Base-by-base conservation (phyloP, 2,888 invertebrate genomes). In the Drosophila percnosoma region DNA sequence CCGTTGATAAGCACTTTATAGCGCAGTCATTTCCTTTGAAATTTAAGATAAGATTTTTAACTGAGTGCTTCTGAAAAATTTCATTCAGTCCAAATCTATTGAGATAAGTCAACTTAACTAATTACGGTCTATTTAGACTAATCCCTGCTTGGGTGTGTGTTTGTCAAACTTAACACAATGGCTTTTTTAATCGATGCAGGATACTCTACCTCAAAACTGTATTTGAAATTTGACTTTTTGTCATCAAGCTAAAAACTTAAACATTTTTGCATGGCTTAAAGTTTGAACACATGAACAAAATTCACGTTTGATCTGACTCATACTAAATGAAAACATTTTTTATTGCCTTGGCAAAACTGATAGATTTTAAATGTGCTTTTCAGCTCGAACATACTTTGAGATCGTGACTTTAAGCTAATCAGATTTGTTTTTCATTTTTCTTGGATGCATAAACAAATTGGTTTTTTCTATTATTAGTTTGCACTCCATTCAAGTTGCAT, bases 1-100 rank as follows among this genome's bases (percentile, higher is more conserved):
- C 49, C 60, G 29, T 59, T 58, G 73, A 55, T 78, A 59, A 58
- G 24, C 49, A 71, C 49, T 59, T 63, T 45, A 53, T 53, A 27
- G 38, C 36, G 7, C 36, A 55, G 11, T 11, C 27, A 68, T n/a
- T 18, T 21, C 29, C 45, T n/a, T 57, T 61, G 15, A 34, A 60
- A 24, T 40, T 61, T 13, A 31, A 27, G 21, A 27, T 34, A 10
- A 53, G 27, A 21, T 40, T 29, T 21, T 34, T 2, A 18, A 4
- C 10, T 21, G 13, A 29, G 33, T 51, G 27, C 2, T 65, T 33
- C 42, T 24, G 4, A n/a, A 15, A 29, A 59, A 27, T 36, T 27
- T 1, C 27, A 27, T 38, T 38, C 7, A n/a, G 4, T 51, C 2
- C 11, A 15, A 10, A 27, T n/a, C 21, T 15, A n/a, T 29, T 10